Conservation (phyloP, 2,113 vertebrate species). For the Mesitornis unicolor region DNA sequence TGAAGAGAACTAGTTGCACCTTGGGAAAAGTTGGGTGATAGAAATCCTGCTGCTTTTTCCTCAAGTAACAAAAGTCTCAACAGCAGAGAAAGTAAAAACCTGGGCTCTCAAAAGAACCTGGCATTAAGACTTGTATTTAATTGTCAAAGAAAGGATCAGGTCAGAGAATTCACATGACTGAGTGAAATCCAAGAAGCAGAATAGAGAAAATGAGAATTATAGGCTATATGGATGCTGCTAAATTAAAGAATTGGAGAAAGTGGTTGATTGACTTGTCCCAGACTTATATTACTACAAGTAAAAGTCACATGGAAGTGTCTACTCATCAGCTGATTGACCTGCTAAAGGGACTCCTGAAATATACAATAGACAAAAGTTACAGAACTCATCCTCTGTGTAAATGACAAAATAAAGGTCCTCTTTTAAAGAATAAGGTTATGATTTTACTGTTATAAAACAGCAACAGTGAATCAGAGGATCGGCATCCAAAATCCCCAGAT, state of each 20-base stretch:
- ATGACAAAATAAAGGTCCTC: neutral
- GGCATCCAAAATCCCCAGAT: neutral
- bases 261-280: neutral
- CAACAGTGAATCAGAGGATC: neutral
- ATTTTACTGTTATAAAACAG: neutral
- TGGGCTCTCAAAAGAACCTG: neutral
- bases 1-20: neutral
- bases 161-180: neutral
- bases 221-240: neutral
- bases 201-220: neutral
- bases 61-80: slow-evolving; percentile 12
- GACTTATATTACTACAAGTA: neutral
- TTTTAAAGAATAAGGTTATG: neutral
- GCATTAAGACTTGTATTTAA: neutral
- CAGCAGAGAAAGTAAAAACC: neutral
- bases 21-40: neutral
- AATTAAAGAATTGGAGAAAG: slow-evolving; percentile 1
- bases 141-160: neutral
- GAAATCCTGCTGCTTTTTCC: neutral
- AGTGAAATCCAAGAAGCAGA: neutral
- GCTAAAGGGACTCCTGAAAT: neutral
- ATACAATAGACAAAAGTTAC: neutral
- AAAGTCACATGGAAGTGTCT: neutral
- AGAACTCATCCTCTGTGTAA: neutral
- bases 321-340: neutral